Evolutionary conservation across 2,113 vertebrate genomes (phyloP).

Genomic region (Danionella cerebrum): DNA sequence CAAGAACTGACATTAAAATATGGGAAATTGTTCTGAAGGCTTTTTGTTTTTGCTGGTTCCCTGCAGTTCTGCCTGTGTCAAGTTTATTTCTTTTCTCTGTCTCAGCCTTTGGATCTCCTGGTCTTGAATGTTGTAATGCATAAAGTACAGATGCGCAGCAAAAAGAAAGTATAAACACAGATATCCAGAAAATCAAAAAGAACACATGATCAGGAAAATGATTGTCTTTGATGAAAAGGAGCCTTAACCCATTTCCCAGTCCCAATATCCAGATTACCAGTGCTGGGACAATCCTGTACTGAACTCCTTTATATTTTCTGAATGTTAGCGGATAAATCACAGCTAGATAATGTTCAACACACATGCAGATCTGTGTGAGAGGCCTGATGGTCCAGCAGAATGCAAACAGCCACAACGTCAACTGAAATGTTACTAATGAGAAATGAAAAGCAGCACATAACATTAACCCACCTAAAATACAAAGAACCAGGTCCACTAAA

Average conservation of each 20-base stretch:
- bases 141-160: slow-evolving; percentile 20
- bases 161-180: not conserved
- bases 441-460: not conserved
- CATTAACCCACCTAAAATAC: not conserved
- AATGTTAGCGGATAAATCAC: slow-evolving; percentile 11
- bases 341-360: slow-evolving; percentile 21
- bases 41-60: slow-evolving; percentile 15
- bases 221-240: not conserved
- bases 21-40: slow-evolving; percentile 1
- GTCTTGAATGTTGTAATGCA: not conserved
- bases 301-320: not conserved
- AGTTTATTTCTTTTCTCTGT: not conserved
- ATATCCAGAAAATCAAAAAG: not conserved
- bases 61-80: not conserved
- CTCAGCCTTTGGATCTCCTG: not conserved
- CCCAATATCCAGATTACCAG: not conserved
- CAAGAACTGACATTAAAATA: not conserved
- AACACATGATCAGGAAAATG: not conserved
- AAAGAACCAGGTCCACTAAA: slow-evolving; percentile 12
- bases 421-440: not conserved
- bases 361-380: slow-evolving; percentile 16
- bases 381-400: slow-evolving; percentile 1
- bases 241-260: not conserved
- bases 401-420: not conserved
- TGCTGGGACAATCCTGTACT: not conserved